Conservation (phyloP, 2,888 invertebrate species). For the Machimus rusticus region DNA sequence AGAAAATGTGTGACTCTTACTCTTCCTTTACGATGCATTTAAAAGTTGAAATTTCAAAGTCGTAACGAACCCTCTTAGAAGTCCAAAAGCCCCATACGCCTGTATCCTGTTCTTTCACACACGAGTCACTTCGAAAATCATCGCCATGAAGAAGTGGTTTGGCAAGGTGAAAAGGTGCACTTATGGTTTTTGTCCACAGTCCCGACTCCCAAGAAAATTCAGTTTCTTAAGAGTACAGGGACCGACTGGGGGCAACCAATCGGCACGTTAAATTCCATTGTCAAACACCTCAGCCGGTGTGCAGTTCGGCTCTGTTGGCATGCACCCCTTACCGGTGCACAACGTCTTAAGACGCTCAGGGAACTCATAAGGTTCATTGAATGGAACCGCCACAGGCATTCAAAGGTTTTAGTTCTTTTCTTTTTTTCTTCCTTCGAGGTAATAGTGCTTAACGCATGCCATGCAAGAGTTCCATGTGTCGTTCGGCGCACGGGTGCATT, state of each 20-base stretch:
- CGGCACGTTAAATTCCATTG: not conserved
- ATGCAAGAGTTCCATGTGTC: not conserved
- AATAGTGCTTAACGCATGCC: not conserved
- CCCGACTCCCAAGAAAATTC: not conserved
- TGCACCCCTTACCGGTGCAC: not conserved
- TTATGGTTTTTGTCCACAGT: conserved; percentile 24
- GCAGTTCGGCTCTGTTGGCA: not conserved
- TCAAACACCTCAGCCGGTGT: not conserved
- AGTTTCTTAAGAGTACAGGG: conserved; percentile 25
- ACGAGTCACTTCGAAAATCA: conserved; percentile 1
- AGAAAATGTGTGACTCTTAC: not conserved
- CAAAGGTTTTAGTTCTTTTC: not conserved
- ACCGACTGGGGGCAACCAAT: not conserved
- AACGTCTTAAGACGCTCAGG: conserved; percentile 46
- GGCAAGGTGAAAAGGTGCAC: conserved; percentile 34
- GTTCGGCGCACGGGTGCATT: conserved; percentile 7
- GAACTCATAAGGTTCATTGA: conserved; percentile 24
- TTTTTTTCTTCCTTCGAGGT: not conserved
- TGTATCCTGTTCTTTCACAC: not conserved
- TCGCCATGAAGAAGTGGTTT: not conserved
- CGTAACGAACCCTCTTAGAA: not conserved
- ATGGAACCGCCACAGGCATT: conserved; percentile 20
- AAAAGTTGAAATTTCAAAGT: not conserved
- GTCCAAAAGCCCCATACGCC: not conserved
- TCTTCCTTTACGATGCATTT: not conserved